Evolutionary conservation across 2,797 vertebrate species (phyloP).

Genomic region (Orestias chungarensis): DNA sequence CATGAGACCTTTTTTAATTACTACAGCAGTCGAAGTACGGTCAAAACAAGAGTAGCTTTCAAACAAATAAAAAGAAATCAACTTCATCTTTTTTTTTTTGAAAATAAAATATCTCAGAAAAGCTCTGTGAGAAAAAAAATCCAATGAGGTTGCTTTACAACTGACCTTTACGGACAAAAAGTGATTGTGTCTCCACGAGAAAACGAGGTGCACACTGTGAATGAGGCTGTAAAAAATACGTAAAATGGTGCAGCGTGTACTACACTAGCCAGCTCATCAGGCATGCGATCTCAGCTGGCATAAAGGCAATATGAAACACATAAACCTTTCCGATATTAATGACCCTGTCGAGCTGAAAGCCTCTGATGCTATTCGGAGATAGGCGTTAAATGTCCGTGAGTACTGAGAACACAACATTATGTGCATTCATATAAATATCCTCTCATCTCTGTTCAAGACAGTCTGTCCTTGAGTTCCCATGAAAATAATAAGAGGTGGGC

Average conservation of each 20-base stretch:
- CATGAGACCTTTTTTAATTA: not conserved
- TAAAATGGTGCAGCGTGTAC: constrained; percentile 42
- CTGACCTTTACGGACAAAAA: constrained; percentile 48
- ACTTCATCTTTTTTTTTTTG: not conserved
- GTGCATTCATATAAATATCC: constrained; percentile 75
- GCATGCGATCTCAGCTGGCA: constrained; percentile 69
- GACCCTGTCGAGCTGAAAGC: constrained; percentile 70
- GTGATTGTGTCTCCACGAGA: constrained; percentile 44
- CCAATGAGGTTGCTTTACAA: constrained; percentile 15
- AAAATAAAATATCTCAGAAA: not conserved
- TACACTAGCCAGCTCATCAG: constrained; percentile 59
- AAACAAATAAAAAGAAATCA: not conserved
- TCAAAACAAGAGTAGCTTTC: not conserved
- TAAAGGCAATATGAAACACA: constrained; percentile 75
- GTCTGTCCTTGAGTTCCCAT: constrained; percentile 79
- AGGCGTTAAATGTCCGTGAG: constrained; percentile 70
- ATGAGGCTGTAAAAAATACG: constrained; percentile 35
- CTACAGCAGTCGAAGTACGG: not conserved
- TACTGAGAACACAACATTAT: constrained; percentile 73
- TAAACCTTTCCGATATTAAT: constrained; percentile 75
- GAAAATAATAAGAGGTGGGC: constrained; percentile 78
- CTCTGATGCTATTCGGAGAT: constrained; percentile 77
- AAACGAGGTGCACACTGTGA: constrained; percentile 26
- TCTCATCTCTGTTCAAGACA: constrained; percentile 57
- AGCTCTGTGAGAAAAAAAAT: constrained; percentile 4